Evolutionary conservation across 2,797 vertebrate genomes (phyloP).

Genomic region (Argentina silus): DNA sequence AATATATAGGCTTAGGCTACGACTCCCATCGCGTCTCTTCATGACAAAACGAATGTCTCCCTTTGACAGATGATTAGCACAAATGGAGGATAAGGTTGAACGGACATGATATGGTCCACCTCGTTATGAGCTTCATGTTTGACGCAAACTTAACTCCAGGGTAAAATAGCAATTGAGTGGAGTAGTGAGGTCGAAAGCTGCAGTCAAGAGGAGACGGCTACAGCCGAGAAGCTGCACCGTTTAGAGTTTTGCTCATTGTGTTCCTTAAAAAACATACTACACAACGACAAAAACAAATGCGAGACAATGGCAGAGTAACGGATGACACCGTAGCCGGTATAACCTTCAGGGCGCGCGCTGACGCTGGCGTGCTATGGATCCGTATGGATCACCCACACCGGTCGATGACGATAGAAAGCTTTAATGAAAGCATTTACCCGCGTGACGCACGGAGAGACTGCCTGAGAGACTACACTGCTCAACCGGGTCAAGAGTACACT

Average conservation of each 20-base stretch:
- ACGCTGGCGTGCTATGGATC: constrained; percentile 31
- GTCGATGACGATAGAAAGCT: constrained; percentile 48
- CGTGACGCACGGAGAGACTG: neutral
- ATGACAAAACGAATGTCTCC: no score
- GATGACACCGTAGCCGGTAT: constrained; percentile 36
- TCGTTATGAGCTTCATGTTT: constrained; percentile 62
- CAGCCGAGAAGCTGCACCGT: neutral
- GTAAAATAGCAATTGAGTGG: constrained; percentile 68
- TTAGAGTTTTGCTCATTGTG: constrained; percentile 22
- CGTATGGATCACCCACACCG: constrained; percentile 47
- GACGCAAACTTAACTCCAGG: constrained; percentile 69
- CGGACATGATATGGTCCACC: constrained; percentile 65
- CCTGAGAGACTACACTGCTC: neutral
- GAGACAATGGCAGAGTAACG: constrained; percentile 51
- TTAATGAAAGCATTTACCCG: constrained; percentile 41
- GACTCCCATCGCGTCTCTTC: no score
- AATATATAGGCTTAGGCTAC: no score
- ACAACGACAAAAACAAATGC: constrained; percentile 44
- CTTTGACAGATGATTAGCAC: no score
- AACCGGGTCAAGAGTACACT: neutral
- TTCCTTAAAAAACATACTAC: constrained; percentile 39
- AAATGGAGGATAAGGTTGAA: constrained; percentile 49
- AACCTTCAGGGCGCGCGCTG: constrained; percentile 28
- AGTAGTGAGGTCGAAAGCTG: constrained; percentile 68
- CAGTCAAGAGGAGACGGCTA: constrained; percentile 49